Base-by-base conservation (phyloP, 2,888 invertebrate genomes). In the Clivina fossor region DNA sequence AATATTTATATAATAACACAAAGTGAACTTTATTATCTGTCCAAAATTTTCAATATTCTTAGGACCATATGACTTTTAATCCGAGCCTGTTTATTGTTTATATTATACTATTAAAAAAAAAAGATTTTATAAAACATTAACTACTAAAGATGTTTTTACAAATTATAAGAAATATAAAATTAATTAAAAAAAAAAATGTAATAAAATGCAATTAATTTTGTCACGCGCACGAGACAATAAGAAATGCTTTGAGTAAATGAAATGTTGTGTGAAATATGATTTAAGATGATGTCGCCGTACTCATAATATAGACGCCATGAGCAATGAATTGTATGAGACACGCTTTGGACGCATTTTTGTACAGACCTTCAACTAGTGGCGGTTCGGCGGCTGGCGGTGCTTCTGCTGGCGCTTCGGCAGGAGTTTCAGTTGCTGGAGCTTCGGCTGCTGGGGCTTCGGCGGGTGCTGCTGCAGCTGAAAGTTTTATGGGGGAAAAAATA, bases 351-450 rank as follows among this genome's bases (percentile, higher is more conserved):
- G 43, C 13, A 26, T 43, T 37, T 13, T 9, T 15, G 20, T n/a
- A 55, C 35, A n/a, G 37, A 61, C 60, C 63, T 63, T 65, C 64
- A 30, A 64, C 65, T 13, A 58, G 55, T 16, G 65, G 61, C 4
- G 63, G 61, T 46, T 57, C 44, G 58, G 54, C 32, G 57, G 58
- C 35, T 44, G 62, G 48, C 19, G 61, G 58, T 30, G 60, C 60
- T 72, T 75, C 70, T 30, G 69, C 71, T 28, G 72, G 67, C 13
- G 69, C 65, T 43, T 71, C 70, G 20, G 70, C 67, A 2, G 75
- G 71, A n/a, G 63, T 61, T 56, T 62, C 68, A 15, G 64, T 55
- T 13, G 72, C 69, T 4, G 73, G 72, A 13, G 73, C 69, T n/a
- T 70, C 69, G 19, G 69, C 72, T n/a, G n/a, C n/a, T 4, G 74